Evolutionary conservation across 2,888 invertebrate genomes (phyloP).

Genomic region (Drosophila tripunctata): DNA sequence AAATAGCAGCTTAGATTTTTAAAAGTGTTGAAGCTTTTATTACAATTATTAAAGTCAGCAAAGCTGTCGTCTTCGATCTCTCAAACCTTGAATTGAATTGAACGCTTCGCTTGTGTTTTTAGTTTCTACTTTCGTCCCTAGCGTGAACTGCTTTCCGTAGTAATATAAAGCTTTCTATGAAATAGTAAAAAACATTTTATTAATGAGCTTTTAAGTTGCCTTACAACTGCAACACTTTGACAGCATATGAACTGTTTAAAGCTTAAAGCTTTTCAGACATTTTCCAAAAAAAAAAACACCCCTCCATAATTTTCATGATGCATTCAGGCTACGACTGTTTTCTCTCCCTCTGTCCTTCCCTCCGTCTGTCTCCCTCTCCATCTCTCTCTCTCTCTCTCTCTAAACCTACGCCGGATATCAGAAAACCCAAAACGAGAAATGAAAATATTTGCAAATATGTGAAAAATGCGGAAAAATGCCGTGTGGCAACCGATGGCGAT

Average conservation of each 20-base stretch:
- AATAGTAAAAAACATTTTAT: no score
- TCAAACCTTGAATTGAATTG: no score
- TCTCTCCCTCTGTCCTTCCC: background rate
- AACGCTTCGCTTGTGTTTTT: no score
- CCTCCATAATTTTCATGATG: conserved; percentile 26
- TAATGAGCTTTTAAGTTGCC: background rate
- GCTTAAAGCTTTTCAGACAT: conserved; percentile 8
- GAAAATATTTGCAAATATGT: conserved; percentile 75
- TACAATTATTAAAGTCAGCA: no score
- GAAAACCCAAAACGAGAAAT: conserved; percentile 55
- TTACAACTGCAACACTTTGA: background rate
- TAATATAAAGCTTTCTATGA: no score
- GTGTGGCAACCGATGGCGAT: conserved; percentile 18
- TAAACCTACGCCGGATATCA: conserved; percentile 41
- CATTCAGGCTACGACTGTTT: conserved; percentile 41
- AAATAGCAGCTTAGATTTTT: background rate
- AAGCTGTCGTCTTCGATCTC: no score
- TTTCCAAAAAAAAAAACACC: conserved; percentile 12
- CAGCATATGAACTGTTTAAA: no score
- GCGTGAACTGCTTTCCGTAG: no score
- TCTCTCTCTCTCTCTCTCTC: conserved; percentile 2
- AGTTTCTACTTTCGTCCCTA: no score
- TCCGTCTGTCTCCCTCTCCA: background rate
- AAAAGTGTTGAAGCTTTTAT: no score
- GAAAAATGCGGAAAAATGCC: conserved; percentile 71